Percentiles rank a stretch among this genome's conserved stretches.
Conservation (phyloP, 1,140 invertebrate genomes). For the Rhagoletis zephyria region DNA sequence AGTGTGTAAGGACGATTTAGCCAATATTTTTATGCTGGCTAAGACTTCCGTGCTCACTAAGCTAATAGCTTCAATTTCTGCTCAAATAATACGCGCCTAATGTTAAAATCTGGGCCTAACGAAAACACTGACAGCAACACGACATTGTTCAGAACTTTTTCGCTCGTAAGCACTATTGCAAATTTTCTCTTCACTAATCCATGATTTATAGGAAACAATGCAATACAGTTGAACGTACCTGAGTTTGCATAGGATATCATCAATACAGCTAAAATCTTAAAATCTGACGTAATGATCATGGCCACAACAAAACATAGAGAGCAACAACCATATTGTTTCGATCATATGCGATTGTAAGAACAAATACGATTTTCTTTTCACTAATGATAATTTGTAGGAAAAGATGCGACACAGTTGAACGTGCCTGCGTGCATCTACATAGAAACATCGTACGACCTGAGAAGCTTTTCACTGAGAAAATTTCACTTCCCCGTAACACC, state of each 20-base stretch:
- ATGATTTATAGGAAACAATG: not conserved
- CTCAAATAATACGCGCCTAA: too few relatives aligned
- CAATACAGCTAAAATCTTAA: too few relatives aligned
- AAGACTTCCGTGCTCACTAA: too few relatives aligned
- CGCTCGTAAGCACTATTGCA: not conserved
- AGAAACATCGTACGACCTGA: too few relatives aligned
- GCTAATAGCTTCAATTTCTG: too few relatives aligned
- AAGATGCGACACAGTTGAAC: constrained; percentile 12
- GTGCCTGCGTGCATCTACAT: not conserved
- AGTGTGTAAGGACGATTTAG: too few relatives aligned
- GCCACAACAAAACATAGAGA: not conserved
- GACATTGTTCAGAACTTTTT: too few relatives aligned
- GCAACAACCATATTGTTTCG: not conserved
- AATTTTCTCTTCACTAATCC: not conserved
- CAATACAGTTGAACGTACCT: too few relatives aligned
- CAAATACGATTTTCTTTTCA: constrained; percentile 40
- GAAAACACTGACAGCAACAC: too few relatives aligned
- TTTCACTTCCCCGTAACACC: not conserved
- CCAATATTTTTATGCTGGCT: too few relatives aligned
- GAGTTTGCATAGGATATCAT: too few relatives aligned
- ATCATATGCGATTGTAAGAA: not conserved
- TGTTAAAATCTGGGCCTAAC: too few relatives aligned
- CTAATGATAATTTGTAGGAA: not conserved
- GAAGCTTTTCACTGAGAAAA: not conserved
- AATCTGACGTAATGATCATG: not conserved